Evolutionary conservation across 2,113 vertebrate genomes (phyloP).

Genomic region (Chinchilla lanigera): DNA sequence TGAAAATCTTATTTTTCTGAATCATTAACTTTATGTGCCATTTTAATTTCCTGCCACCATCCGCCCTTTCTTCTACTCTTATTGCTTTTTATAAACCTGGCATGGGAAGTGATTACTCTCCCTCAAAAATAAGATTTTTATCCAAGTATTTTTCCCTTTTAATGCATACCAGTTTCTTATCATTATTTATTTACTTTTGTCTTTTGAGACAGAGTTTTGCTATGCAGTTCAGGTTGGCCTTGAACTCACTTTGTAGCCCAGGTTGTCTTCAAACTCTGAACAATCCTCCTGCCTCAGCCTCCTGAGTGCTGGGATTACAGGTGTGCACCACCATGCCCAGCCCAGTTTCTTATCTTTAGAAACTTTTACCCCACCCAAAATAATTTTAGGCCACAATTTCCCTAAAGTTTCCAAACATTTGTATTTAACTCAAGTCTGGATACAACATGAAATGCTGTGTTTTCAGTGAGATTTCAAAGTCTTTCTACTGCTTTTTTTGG

Average conservation of each 20-base stretch:
- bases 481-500: neutral
- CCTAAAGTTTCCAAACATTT: conserved; percentile 20
- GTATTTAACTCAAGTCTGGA: neutral
- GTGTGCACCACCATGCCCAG: neutral
- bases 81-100: conserved; percentile 2
- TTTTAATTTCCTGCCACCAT: neutral
- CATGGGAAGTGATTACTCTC: neutral
- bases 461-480: conserved; percentile 24
- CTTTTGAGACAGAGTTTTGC: neutral
- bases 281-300: neutral
- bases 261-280: neutral
- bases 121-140: conserved; percentile 14
- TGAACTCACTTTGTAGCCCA: neutral
- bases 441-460: neutral
- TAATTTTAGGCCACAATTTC: neutral
- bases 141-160: neutral
- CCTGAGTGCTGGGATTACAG: neutral
- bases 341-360: conserved; percentile 4
- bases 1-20: neutral
- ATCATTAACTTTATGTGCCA: neutral
- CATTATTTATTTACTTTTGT: neutral
- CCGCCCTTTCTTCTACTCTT: neutral
- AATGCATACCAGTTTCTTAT: conserved; percentile 15
- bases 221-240: neutral
- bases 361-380: neutral